A percentile compares a stretch with the other conserved stretches of the same genome.
phyloP scores from a whole-genome alignment of 2,797 vertebrate genomes.

The Myotis pilosus region DNA sequence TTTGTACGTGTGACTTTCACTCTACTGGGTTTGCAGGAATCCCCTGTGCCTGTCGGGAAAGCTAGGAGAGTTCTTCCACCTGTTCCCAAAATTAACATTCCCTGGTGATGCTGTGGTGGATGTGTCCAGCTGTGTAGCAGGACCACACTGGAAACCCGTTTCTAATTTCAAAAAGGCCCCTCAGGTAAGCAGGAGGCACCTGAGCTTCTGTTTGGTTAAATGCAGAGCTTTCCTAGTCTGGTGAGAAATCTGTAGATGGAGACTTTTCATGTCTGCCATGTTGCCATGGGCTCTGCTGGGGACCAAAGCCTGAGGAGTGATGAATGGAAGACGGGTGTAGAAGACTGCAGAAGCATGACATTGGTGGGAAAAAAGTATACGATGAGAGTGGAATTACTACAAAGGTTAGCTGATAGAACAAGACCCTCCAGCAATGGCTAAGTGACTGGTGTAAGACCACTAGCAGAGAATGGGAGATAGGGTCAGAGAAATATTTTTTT shows the following conservation, averaged over 20 bases:
- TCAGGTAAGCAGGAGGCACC: not conserved
- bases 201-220: not conserved
- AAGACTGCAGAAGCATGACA: not conserved
- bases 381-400: not conserved
- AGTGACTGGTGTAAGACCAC: not conserved
- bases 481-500: not conserved
- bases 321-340: not conserved
- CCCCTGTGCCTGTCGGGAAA: not conserved
- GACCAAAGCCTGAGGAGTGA: not conserved
- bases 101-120: not conserved
- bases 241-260: not conserved
- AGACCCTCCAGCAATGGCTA: not conserved
- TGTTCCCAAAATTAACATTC: not conserved
- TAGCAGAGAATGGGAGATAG: not conserved
- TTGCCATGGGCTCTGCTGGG: not conserved
- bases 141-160: not conserved
- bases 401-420: not conserved
- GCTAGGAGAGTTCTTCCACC: not conserved
- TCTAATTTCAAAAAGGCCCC: not conserved
- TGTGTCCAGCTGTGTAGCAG: not conserved
- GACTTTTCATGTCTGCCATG: not conserved
- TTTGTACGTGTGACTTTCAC: constrained; percentile 9
- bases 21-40: not conserved
- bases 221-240: not conserved
- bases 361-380: not conserved